These are phyloP conservation scores for Drosophila anomalipes DNA, from an alignment of 2,888 invertebrate genomes.

Conservation along the genomic window DNA sequence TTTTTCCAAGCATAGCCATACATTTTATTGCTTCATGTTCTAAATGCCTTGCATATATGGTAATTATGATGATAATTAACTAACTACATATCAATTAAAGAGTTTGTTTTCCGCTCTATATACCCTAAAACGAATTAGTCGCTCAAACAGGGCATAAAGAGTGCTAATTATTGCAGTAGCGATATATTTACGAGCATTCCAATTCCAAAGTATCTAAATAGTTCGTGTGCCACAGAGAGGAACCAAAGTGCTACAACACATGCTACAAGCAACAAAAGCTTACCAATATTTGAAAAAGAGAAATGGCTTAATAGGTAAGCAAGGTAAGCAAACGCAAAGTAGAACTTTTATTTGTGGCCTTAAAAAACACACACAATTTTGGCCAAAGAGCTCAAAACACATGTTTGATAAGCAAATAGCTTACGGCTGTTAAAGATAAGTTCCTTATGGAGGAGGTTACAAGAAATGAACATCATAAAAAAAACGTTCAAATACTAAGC, in stretches of 20 bases:
- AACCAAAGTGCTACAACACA: background rate
- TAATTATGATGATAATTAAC: background rate
- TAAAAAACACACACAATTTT: slow-evolving; percentile 10
- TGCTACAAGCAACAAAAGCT: slow-evolving; percentile 27
- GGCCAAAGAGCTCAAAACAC: background rate
- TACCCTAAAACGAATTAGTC: slow-evolving; percentile 7
- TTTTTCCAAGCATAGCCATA: accelerated
- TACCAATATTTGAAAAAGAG: slow-evolving; percentile 50
- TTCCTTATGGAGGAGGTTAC: background rate
- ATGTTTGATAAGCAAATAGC: background rate
- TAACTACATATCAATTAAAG: background rate
- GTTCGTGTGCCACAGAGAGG: slow-evolving; percentile 7
- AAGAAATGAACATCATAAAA: background rate
- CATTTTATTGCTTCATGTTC: background rate
- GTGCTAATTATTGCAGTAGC: slow-evolving; percentile 26
- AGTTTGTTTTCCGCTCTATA: background rate
- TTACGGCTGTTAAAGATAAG: slow-evolving; percentile 7
- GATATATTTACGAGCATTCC: slow-evolving; percentile 43
- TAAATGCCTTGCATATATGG: no score
- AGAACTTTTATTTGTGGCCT: background rate
- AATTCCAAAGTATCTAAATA: slow-evolving; percentile 17
- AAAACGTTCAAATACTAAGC: background rate
- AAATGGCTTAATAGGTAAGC: slow-evolving; percentile 14
- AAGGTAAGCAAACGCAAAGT: background rate
- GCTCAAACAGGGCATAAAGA: slow-evolving; percentile 10